phyloP scores from a whole-genome alignment of 1,140 invertebrate species.

The Trichonephila clavipes region DNA sequence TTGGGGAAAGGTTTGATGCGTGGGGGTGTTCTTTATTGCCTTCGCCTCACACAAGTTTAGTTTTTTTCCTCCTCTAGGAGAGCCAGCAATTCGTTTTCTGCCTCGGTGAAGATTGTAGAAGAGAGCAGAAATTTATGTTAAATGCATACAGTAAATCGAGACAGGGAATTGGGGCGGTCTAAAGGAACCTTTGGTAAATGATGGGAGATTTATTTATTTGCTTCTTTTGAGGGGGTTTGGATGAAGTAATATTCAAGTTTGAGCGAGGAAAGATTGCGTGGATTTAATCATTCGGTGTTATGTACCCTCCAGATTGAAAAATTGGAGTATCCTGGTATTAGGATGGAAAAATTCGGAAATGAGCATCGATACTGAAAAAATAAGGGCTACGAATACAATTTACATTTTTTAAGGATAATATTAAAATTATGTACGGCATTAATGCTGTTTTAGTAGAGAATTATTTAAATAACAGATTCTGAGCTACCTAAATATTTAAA shows the following conservation, averaged over 20 bases:
- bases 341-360: too few species aligned
- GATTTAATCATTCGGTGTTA: not conserved
- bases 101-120: not conserved
- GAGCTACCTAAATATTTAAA: too few species aligned
- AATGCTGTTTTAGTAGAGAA: too few species aligned
- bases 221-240: not conserved
- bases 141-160: not conserved
- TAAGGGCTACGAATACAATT: too few species aligned
- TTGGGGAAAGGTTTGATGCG: conserved; percentile 8
- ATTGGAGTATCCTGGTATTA: too few species aligned
- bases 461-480: too few species aligned
- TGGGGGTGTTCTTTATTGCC: conserved; percentile 1
- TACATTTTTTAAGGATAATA: too few species aligned
- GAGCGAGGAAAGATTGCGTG: not conserved
- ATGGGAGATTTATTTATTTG: not conserved
- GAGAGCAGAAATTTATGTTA: not conserved
- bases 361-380: too few species aligned
- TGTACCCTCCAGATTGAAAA: too few species aligned
- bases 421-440: too few species aligned
- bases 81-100: not conserved
- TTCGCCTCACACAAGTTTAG: not conserved
- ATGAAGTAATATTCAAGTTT: not conserved
- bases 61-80: not conserved
- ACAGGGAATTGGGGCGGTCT: not conserved
- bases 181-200: not conserved